Conservation (phyloP, 2,797 vertebrate genomes). For the Pseudochirops corinnae region DNA sequence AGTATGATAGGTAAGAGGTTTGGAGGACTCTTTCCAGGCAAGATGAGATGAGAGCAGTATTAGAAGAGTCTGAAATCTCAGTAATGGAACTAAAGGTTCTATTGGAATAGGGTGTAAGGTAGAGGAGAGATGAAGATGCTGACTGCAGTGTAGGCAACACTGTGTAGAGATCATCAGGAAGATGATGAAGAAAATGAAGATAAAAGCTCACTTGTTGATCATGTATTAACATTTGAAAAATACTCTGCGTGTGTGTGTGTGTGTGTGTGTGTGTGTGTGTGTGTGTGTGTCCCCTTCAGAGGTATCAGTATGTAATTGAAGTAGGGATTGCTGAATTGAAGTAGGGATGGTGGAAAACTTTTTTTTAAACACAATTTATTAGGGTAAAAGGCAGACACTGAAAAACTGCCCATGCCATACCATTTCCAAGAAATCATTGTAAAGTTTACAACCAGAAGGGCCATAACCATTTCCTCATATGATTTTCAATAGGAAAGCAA, state of each 20-base stretch:
- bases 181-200: neutral
- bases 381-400: neutral
- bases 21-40: neutral
- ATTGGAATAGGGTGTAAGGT: neutral
- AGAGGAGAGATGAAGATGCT: neutral
- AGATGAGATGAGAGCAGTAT: no score
- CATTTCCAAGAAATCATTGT: neutral
- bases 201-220: neutral
- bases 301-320: neutral
- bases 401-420: neutral
- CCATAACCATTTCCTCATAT: neutral
- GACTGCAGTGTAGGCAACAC: neutral
- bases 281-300: neutral
- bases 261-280: no score
- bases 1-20: neutral
- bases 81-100: neutral
- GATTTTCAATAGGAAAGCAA: neutral
- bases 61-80: neutral
- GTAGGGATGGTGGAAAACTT: neutral
- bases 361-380: neutral
- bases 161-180: neutral
- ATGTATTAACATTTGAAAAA: neutral
- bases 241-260: neutral
- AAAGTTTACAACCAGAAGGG: neutral
- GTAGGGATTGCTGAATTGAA: neutral